Conservation (phyloP, 1,140 invertebrate species). For the Alviniconcha marisindica region DNA sequence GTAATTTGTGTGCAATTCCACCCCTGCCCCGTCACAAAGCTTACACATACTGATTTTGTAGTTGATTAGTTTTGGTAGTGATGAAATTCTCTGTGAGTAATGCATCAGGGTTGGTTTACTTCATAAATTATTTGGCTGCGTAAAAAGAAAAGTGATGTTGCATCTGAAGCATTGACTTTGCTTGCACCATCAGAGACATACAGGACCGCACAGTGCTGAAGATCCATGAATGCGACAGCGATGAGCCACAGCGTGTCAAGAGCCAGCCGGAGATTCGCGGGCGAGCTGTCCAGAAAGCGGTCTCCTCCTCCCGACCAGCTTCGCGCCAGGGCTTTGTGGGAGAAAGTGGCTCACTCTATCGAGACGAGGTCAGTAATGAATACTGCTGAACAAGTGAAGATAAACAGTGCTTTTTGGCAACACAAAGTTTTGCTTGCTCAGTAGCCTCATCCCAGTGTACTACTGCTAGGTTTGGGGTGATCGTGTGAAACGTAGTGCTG, state of each 20-base stretch:
- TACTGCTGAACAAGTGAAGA: background rate
- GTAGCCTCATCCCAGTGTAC: too few relatives aligned
- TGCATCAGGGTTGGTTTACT: too few relatives aligned
- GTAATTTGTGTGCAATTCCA: too few relatives aligned
- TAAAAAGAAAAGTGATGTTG: too few relatives aligned
- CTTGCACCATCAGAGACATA: constrained; percentile 70
- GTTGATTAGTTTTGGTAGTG: background rate
- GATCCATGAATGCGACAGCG: constrained; percentile 70
- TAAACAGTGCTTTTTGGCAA: background rate
- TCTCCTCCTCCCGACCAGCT: constrained; percentile 9
- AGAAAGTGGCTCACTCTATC: background rate
- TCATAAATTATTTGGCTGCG: too few relatives aligned
- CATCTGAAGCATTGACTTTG: too few relatives aligned
- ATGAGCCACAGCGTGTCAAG: constrained; percentile 63
- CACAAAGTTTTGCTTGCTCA: too few relatives aligned
- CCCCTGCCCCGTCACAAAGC: too few relatives aligned
- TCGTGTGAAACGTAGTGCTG: too few relatives aligned
- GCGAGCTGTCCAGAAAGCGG: constrained; percentile 53
- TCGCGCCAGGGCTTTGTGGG: background rate
- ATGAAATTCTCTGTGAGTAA: too few relatives aligned
- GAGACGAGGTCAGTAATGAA: constrained; percentile 2
- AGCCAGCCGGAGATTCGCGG: constrained; percentile 65
- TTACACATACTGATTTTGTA: too few relatives aligned
- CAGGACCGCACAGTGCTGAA: constrained; percentile 72
- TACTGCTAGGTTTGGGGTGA: too few relatives aligned